Evolutionary conservation across 2,797 vertebrate species (phyloP).

Genomic region (Nyctibius grandis): DNA sequence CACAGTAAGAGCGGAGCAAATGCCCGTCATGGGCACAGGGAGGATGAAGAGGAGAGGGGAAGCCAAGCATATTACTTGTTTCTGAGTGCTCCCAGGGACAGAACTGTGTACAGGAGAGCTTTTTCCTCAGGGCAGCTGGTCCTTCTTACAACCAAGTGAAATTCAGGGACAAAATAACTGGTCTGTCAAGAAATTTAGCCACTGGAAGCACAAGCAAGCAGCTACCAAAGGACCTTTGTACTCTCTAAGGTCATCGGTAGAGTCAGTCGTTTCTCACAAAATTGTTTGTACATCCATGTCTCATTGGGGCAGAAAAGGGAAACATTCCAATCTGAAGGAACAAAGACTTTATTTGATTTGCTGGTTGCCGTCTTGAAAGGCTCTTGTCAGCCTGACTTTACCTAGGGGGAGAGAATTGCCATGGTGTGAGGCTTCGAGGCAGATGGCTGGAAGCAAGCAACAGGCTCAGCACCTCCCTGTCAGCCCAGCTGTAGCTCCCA

Average conservation of each 20-base stretch:
- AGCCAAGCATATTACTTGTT: neutral
- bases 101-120: neutral
- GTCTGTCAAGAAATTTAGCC: constrained; percentile 34
- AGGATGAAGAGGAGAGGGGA: neutral
- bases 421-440: constrained; percentile 52
- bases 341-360: constrained; percentile 58
- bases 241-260: constrained; percentile 9
- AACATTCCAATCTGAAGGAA: constrained; percentile 59
- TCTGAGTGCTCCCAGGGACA: neutral
- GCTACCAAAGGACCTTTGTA: constrained; percentile 49
- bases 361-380: constrained; percentile 59
- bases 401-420: constrained; percentile 41
- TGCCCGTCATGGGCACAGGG: neutral
- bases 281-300: constrained; percentile 57
- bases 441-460: constrained; percentile 56
- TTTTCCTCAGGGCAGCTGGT: neutral
- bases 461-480: neutral
- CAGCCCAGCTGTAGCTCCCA: constrained; percentile 59
- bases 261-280: constrained; percentile 63
- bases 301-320: constrained; percentile 53
- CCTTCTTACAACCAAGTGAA: constrained; percentile 5
- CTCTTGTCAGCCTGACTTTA: constrained; percentile 56
- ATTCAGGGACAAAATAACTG: constrained; percentile 19
- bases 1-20: neutral
- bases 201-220: neutral